Evolutionary conservation across 2,888 invertebrate genomes (phyloP).

Genomic region (Chalcis sispes): DNA sequence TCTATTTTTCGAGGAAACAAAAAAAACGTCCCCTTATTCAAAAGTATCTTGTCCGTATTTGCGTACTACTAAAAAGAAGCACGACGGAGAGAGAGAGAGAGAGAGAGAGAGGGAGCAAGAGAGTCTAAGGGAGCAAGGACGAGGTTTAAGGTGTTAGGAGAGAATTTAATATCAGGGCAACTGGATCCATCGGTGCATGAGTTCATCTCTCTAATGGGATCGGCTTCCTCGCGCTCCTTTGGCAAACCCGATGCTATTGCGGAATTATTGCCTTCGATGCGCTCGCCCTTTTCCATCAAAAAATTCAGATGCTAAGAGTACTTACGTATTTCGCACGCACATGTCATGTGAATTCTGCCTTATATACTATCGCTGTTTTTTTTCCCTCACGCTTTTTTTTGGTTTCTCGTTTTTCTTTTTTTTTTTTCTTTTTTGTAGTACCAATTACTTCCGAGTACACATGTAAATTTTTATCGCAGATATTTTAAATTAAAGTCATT

Average conservation of each 20-base stretch:
- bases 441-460: too few relatives aligned
- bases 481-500: too few relatives aligned
- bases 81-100: not conserved
- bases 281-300: slow-evolving; percentile 5
- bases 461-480: too few relatives aligned
- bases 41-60: too few relatives aligned
- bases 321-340: not conserved
- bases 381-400: not conserved
- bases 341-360: not conserved
- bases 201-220: slow-evolving; percentile 64
- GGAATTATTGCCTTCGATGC: slow-evolving; percentile 62
- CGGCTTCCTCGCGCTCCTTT: slow-evolving; percentile 66
- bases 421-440: too few relatives aligned
- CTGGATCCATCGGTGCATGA: slow-evolving; percentile 66
- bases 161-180: slow-evolving; percentile 71
- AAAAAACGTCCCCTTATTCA: too few relatives aligned
- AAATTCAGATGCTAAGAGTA: not conserved
- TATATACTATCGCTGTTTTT: not conserved
- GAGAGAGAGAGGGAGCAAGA: not conserved
- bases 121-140: not conserved
- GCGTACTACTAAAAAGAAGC: not conserved
- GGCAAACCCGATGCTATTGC: slow-evolving; percentile 66
- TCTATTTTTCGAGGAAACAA: too few relatives aligned
- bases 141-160: slow-evolving; percentile 64
- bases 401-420: not conserved